These are phyloP conservation scores for Asarcornis scutulata DNA, from an alignment of 2,113 vertebrate genomes.

Conservation along the genomic window DNA sequence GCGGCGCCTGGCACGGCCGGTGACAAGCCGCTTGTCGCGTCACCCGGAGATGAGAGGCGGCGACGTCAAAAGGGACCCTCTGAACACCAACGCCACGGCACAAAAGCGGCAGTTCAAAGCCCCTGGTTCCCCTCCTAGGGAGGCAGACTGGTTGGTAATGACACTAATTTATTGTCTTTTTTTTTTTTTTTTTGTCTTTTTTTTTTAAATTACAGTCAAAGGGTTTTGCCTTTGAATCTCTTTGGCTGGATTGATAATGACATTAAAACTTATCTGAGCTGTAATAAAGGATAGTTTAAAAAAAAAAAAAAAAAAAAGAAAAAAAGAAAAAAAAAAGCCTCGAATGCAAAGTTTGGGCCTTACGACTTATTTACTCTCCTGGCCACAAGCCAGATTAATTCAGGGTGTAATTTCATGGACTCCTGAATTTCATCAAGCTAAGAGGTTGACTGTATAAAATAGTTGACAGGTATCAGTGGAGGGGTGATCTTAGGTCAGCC, in stretches of 20 bases:
- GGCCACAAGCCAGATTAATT: background rate
- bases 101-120: slow-evolving; percentile 67
- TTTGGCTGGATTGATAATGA: background rate
- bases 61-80: slow-evolving; percentile 17
- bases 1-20: background rate
- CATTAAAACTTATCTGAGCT: background rate
- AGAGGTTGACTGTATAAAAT: slow-evolving; percentile 19
- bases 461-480: slow-evolving; percentile 18
- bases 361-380: slow-evolving; percentile 3
- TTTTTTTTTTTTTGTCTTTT: background rate
- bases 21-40: slow-evolving; percentile 57
- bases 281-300: background rate
- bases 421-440: slow-evolving; percentile 51
- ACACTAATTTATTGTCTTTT: slow-evolving; percentile 53
- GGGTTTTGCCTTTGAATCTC: background rate
- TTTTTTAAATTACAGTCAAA: background rate
- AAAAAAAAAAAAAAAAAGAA: background rate
- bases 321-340: background rate
- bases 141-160: slow-evolving; percentile 25
- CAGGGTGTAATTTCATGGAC: slow-evolving; percentile 37
- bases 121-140: background rate
- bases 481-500: slow-evolving; percentile 13
- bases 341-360: background rate
- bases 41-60: slow-evolving; percentile 34
- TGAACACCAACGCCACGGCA: background rate